Evolutionary conservation across 2,888 invertebrate species (phyloP).

Genomic region (Sinodicranocentrus sp.): DNA sequence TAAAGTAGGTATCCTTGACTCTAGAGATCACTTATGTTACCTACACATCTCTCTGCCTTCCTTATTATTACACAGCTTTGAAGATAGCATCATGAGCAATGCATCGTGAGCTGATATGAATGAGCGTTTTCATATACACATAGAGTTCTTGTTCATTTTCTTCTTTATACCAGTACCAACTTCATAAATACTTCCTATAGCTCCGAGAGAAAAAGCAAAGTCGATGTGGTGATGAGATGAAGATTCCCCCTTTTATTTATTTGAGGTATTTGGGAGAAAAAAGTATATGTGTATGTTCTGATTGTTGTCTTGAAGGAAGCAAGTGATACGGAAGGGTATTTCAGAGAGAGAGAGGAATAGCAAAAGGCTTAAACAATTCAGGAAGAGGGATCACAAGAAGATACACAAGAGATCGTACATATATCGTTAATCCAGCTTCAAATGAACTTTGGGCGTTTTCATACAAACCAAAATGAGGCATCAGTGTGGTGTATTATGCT

Average conservation of each 20-base stretch:
- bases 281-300: too few relatives aligned
- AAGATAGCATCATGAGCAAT: conserved; percentile 9
- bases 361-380: neutral
- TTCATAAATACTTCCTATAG: too few relatives aligned
- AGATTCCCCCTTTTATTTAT: too few relatives aligned
- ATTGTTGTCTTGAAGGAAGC: too few relatives aligned
- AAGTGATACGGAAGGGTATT: too few relatives aligned
- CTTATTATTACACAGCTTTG: conserved; percentile 5
- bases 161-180: too few relatives aligned
- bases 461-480: conserved; percentile 1
- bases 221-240: too few relatives aligned
- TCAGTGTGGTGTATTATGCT: neutral
- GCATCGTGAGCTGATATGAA: conserved; percentile 3
- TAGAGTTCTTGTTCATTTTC: too few relatives aligned
- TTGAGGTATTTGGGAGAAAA: too few relatives aligned
- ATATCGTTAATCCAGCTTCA: conserved; percentile 3
- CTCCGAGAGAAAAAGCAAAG: too few relatives aligned
- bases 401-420: neutral
- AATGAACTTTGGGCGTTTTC: conserved; percentile 22
- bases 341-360: too few relatives aligned
- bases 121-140: neutral
- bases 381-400: neutral
- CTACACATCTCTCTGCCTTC: neutral
- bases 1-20: conserved; percentile 9
- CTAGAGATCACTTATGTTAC: conserved; percentile 17